Percentiles rank a stretch among this genome's conserved stretches.
Evolutionary conservation across 2,797 vertebrate genomes (phyloP).

Genomic region (Sebastes oblongus): DNA sequence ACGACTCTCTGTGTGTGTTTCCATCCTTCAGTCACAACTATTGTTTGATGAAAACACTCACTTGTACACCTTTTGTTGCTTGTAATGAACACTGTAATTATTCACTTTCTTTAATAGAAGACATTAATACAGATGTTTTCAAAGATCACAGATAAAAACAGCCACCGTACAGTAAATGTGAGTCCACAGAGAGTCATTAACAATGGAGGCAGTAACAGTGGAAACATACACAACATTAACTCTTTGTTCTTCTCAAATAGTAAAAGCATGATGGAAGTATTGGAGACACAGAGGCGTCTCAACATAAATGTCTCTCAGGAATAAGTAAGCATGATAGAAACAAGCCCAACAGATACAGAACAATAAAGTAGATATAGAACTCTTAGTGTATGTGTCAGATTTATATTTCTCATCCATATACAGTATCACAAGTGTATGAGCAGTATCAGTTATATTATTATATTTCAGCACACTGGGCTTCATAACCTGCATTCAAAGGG

Average conservation of each 20-base stretch:
- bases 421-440: too few relatives aligned
- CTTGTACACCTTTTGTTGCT: not conserved
- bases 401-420: not conserved
- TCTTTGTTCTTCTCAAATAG: not conserved
- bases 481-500: not conserved
- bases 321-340: conserved; percentile 12
- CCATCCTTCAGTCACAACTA: not conserved
- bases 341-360: conserved; percentile 3
- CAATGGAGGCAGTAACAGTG: conserved; percentile 24
- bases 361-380: not conserved
- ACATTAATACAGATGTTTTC: conserved; percentile 42
- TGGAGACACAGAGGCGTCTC: not conserved
- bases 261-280: not conserved
- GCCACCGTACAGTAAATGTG: conserved; percentile 26
- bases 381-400: not conserved
- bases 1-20: not conserved
- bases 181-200: conserved; percentile 23
- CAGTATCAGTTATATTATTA: not conserved
- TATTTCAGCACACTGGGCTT: not conserved
- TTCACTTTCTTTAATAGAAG: conserved; percentile 44
- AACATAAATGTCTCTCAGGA: not conserved
- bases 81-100: conserved; percentile 18
- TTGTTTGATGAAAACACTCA: conserved; percentile 20
- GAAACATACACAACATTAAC: conserved; percentile 16
- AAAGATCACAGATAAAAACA: conserved; percentile 51